A percentile compares a stretch with the other conserved stretches of the same genome.
phyloP scores from a whole-genome alignment of 2,113 vertebrate species.

The Phodopus roborovskii region DNA sequence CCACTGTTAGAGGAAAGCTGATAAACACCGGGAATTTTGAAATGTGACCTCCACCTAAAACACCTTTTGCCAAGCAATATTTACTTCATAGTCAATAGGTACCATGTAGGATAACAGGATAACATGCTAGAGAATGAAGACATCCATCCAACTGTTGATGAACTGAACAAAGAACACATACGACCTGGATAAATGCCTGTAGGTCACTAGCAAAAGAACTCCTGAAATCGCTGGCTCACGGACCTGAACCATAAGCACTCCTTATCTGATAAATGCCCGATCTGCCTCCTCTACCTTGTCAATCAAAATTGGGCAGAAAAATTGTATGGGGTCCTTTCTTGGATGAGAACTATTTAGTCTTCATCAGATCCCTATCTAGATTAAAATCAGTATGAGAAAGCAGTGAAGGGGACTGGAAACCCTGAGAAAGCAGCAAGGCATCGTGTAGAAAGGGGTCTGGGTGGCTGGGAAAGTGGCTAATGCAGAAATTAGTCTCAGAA shows the following conservation, averaged over 20 bases:
- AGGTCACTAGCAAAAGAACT: constrained; percentile 94
- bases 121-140: constrained; percentile 85
- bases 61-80: constrained; percentile 90
- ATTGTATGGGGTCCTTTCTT: neutral
- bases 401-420: neutral
- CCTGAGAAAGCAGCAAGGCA: neutral
- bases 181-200: constrained; percentile 93
- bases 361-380: neutral
- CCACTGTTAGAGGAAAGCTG: constrained; percentile 85
- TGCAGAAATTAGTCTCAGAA: constrained; percentile 73
- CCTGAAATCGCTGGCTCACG: constrained; percentile 88
- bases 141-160: constrained; percentile 86
- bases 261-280: constrained; percentile 85
- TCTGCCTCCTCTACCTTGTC: neutral
- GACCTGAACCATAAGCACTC: constrained; percentile 89
- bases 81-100: constrained; percentile 91
- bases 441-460: constrained; percentile 3
- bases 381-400: neutral
- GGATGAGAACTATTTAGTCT: neutral
- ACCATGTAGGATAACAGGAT: constrained; percentile 83
- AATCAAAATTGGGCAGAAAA: neutral
- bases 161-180: constrained; percentile 93
- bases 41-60: constrained; percentile 85
- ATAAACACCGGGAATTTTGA: constrained; percentile 84
- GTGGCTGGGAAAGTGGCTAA: neutral